phyloP scores from a whole-genome alignment of 2,888 invertebrate species.

The Nipponacmea schrenckii region DNA sequence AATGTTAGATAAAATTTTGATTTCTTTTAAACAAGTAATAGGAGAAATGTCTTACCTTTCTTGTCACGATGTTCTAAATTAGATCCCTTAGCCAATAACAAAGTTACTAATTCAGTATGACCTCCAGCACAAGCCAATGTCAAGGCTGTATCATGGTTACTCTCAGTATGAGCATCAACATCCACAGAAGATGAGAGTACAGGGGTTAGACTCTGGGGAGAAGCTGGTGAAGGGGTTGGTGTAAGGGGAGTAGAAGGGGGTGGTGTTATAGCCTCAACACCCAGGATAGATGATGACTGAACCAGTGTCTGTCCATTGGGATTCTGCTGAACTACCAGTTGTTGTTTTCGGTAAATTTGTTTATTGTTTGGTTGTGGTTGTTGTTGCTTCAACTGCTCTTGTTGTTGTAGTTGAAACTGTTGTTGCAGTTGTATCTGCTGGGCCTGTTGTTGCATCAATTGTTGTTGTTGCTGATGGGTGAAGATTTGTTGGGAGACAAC shows the following conservation, averaged over 20 bases:
- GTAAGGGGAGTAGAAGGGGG: slow-evolving; percentile 57
- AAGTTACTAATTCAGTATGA: slow-evolving; percentile 92
- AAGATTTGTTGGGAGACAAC: slow-evolving; percentile 66
- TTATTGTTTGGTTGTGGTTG: slow-evolving; percentile 29
- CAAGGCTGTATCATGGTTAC: slow-evolving; percentile 97
- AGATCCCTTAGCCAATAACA: slow-evolving; percentile 90
- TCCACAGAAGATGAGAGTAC: slow-evolving; percentile 74
- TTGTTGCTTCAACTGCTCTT: slow-evolving; percentile 54
- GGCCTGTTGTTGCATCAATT: slow-evolving; percentile 42
- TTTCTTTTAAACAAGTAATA: too few species aligned
- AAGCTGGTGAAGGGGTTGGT: slow-evolving; percentile 58
- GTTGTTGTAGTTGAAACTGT: slow-evolving; percentile 40
- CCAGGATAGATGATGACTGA: slow-evolving; percentile 34
- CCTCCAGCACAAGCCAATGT: slow-evolving; percentile 94
- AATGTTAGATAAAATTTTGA: not conserved
- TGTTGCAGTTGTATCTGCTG: slow-evolving; percentile 23
- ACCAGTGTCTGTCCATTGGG: slow-evolving; percentile 26
- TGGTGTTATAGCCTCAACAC: slow-evolving; percentile 51
- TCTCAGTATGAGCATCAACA: slow-evolving; percentile 97
- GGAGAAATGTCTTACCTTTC: slow-evolving; percentile 72
- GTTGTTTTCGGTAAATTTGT: slow-evolving; percentile 31
- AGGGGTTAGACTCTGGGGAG: slow-evolving; percentile 55
- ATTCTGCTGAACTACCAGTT: slow-evolving; percentile 34
- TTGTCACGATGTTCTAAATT: slow-evolving; percentile 98
- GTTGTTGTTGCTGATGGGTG: slow-evolving; percentile 56